A percentile compares a stretch with the other conserved stretches of the same genome.
phyloP scores from a whole-genome alignment of 2,888 invertebrate genomes.

The Sepioteuthis lessoniana region DNA sequence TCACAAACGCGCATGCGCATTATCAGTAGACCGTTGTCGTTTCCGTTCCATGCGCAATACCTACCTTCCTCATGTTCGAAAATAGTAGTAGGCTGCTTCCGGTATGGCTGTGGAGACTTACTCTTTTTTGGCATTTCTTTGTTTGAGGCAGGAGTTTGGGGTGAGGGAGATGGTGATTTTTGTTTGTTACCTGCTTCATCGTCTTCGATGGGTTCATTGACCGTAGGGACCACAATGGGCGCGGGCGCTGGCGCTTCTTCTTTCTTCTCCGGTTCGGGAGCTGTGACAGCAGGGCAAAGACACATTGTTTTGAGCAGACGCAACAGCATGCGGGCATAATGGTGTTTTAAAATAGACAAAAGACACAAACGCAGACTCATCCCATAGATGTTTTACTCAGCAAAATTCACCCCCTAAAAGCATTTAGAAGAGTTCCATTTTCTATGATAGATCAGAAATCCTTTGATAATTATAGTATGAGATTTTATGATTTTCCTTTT shows the following conservation, averaged over 20 bases:
- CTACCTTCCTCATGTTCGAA: slow-evolving; percentile 65
- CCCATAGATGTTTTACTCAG: not conserved
- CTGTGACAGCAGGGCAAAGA: slow-evolving; percentile 47
- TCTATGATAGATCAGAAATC: not conserved
- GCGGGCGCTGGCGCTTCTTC: slow-evolving; percentile 43
- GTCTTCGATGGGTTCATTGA: slow-evolving; percentile 45
- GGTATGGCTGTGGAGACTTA: slow-evolving; percentile 55
- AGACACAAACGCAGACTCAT: too few relatives aligned
- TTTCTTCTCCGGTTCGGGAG: slow-evolving; percentile 43
- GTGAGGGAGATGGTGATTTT: slow-evolving; percentile 47
- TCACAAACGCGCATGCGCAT: slow-evolving; percentile 46
- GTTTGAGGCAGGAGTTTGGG: slow-evolving; percentile 55
- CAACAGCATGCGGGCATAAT: not conserved
- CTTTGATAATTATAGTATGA: not conserved
- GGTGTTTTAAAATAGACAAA: not conserved
- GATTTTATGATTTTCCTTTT: not conserved
- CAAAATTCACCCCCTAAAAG: not conserved
- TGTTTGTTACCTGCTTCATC: slow-evolving; percentile 45
- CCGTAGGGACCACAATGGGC: slow-evolving; percentile 35
- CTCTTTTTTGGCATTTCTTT: slow-evolving; percentile 56
- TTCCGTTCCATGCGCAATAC: slow-evolving; percentile 52
- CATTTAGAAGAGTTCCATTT: too few relatives aligned
- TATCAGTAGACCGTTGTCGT: slow-evolving; percentile 43
- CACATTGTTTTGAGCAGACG: not conserved
- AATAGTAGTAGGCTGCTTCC: slow-evolving; percentile 66